Percentiles rank a stretch among this genome's conserved stretches.
Conservation (phyloP, 2,797 vertebrate species). For the Staurois parvus region DNA sequence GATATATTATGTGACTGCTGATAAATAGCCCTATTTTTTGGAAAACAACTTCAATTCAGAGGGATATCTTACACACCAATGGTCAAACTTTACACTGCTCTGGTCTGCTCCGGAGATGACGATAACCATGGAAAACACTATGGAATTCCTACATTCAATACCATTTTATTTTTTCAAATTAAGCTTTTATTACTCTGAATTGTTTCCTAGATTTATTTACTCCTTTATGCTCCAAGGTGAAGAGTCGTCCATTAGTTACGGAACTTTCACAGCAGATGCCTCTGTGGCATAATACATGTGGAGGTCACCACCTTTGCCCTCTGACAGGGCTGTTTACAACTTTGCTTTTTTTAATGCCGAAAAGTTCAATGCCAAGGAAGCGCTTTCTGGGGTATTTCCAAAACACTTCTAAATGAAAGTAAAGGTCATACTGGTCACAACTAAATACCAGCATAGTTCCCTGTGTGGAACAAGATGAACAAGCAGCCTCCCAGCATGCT, state of each 20-base stretch:
- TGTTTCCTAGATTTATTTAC: constrained; percentile 3
- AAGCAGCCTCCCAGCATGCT: constrained; percentile 27
- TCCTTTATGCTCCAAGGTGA: neutral
- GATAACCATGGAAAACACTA: too few species aligned
- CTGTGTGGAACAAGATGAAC: constrained; percentile 47
- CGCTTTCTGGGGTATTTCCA: constrained; percentile 55
- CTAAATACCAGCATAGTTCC: constrained; percentile 45
- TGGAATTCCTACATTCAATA: too few species aligned
- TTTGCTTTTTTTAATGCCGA: neutral
- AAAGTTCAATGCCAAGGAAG: constrained; percentile 36
- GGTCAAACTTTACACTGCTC: too few species aligned
- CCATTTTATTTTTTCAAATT: too few species aligned
- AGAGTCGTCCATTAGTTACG: neutral
- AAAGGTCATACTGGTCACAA: constrained; percentile 46
- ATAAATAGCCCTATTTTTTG: too few species aligned
- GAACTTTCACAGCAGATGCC: neutral
- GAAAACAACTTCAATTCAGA: too few species aligned
- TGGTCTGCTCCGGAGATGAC: too few species aligned
- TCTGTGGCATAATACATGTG: neutral
- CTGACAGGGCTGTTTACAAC: neutral
- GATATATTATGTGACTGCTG: too few species aligned
- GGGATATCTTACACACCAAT: too few species aligned
- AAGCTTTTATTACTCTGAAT: neutral
- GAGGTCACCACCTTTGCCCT: constrained; percentile 7
- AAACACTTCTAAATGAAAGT: constrained; percentile 52